These are phyloP conservation scores for Sebastes hopkinsi DNA, from an alignment of 2,797 vertebrate genomes.

Conservation along the genomic window DNA sequence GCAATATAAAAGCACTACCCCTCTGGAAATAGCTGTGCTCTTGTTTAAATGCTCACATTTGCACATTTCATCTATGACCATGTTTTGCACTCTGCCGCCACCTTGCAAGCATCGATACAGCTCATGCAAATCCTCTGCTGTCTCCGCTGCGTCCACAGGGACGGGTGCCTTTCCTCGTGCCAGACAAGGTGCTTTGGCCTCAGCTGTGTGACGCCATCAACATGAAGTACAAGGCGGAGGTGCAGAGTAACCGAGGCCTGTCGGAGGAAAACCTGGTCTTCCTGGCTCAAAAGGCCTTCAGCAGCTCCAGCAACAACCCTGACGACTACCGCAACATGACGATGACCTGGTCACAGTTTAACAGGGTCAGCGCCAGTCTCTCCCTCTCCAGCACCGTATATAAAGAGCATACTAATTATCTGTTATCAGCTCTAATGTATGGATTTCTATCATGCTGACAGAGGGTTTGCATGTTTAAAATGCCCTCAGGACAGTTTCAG, in stretches of 20 bases:
- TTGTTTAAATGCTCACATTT: background rate
- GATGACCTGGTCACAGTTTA: constrained; percentile 98
- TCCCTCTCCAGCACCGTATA: background rate
- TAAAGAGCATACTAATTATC: background rate
- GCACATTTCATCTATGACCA: background rate
- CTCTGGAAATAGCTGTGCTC: background rate
- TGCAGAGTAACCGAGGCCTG: constrained; percentile 94
- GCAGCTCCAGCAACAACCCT: constrained; percentile 84
- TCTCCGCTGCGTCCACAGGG: constrained; percentile 78
- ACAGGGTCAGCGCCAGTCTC: constrained; percentile 84
- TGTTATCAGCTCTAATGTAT: background rate
- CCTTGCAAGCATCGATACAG: background rate
- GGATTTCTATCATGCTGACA: background rate
- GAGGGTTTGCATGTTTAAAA: constrained; percentile 19
- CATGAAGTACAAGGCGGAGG: constrained; percentile 98
- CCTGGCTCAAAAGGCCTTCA: constrained; percentile 96
- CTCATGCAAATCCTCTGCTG: background rate
- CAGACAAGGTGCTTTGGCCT: constrained; percentile 95
- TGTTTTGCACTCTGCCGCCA: background rate
- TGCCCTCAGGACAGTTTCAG: constrained; percentile 9
- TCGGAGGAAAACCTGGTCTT: constrained; percentile 97
- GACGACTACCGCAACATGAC: constrained; percentile 94
- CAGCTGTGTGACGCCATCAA: constrained; percentile 97
- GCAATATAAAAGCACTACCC: background rate
- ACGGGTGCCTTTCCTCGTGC: constrained; percentile 94